These are phyloP conservation scores for Orgyia antiqua DNA, from an alignment of 2,888 invertebrate genomes.

Conservation along the genomic window DNA sequence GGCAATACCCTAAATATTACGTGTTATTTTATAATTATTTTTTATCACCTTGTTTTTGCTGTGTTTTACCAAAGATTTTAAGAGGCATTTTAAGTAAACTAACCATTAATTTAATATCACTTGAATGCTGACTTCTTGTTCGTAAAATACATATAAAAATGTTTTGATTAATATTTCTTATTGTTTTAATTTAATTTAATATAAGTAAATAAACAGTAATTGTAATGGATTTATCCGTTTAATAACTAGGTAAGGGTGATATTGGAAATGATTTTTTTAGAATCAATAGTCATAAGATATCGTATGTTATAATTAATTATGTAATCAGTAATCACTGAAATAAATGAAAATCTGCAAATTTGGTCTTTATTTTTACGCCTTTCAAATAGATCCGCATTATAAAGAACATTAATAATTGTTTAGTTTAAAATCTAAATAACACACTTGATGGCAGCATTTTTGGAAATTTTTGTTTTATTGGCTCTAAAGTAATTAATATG, in stretches of 20 bases:
- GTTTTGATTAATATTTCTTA: conserved; percentile 14
- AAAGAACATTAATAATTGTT: too few relatives aligned
- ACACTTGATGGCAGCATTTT: too few relatives aligned
- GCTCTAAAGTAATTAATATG: too few relatives aligned
- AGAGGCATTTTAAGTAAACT: conserved; percentile 10
- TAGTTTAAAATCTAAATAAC: too few relatives aligned
- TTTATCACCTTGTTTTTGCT: conserved; percentile 26
- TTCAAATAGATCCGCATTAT: too few relatives aligned
- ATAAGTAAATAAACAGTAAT: conserved; percentile 49
- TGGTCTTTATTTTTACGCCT: neutral
- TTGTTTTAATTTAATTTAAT: conserved; percentile 26
- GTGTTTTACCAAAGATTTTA: conserved; percentile 38
- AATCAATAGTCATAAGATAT: conserved; percentile 74
- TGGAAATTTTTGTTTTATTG: too few relatives aligned
- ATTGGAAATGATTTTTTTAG: conserved; percentile 79
- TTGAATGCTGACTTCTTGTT: conserved; percentile 21
- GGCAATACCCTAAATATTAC: conserved; percentile 11
- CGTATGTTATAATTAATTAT: conserved; percentile 74
- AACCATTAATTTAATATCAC: conserved; percentile 12
- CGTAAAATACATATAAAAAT: conserved; percentile 26
- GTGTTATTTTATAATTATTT: conserved; percentile 13
- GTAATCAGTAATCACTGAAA: conserved; percentile 78
- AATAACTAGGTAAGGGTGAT: conserved; percentile 74
- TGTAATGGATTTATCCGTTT: conserved; percentile 71
- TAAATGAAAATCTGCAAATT: conserved; percentile 63